phyloP scores from a whole-genome alignment of 2,888 invertebrate species.

The Dasypolia templi region DNA sequence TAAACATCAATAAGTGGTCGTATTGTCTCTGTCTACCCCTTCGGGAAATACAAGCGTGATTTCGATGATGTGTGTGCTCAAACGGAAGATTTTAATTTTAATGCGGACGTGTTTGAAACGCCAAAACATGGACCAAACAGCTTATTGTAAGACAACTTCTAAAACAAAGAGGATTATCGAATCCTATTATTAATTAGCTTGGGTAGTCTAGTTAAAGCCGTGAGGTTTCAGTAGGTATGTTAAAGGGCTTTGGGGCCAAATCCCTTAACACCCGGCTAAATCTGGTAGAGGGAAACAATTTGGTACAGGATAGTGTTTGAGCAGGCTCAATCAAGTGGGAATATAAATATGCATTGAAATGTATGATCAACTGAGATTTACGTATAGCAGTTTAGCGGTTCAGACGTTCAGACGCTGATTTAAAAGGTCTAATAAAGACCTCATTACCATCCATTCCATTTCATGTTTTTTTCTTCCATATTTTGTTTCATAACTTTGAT shows the following conservation, averaged over 20 bases:
- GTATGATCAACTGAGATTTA: not conserved
- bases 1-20: not conserved
- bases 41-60: too few species aligned
- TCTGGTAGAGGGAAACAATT: conserved; percentile 43
- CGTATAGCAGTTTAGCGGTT: not conserved
- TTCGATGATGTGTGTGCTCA: not conserved
- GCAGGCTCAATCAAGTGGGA: conserved; percentile 23
- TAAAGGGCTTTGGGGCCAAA: conserved; percentile 52
- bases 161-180: conserved; percentile 60
- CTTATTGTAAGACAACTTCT: conserved; percentile 43
- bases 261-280: conserved; percentile 44
- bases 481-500: too few species aligned
- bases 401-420: not conserved
- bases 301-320: conserved; percentile 45
- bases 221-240: conserved; percentile 41
- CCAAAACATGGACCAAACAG: conserved; percentile 11
- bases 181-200: conserved; percentile 60
- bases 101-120: conserved; percentile 4
- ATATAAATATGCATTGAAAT: not conserved
- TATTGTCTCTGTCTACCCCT: too few species aligned
- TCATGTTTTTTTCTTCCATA: too few species aligned
- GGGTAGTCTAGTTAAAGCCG: conserved; percentile 43
- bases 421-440: too few species aligned
- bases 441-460: too few species aligned
- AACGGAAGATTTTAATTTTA: not conserved